These are phyloP conservation scores for Neomorphus geoffroyi DNA, from an alignment of 2,797 vertebrate genomes.

Conservation along the genomic window DNA sequence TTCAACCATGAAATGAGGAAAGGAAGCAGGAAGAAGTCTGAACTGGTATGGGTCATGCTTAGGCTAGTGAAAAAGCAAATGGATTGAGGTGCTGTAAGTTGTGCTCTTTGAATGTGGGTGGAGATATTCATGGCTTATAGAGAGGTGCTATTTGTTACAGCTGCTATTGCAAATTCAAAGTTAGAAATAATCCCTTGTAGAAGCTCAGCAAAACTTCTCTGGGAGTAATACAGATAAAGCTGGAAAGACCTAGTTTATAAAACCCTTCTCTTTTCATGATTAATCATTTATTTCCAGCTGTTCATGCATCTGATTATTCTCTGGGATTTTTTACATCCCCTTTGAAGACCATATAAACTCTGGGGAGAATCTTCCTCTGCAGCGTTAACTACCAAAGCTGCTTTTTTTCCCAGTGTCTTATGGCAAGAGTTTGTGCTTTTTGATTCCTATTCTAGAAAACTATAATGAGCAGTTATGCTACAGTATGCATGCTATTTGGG, in stretches of 20 bases:
- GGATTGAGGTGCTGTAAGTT: neutral
- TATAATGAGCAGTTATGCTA: neutral
- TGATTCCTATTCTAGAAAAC: neutral
- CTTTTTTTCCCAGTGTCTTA: neutral
- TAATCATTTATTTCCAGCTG: neutral
- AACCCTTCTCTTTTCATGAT: neutral
- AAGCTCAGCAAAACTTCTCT: neutral
- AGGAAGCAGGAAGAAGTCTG: slow-evolving; percentile 38
- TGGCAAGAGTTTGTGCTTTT: neutral
- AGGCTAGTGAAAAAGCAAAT: slow-evolving; percentile 55
- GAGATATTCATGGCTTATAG: neutral
- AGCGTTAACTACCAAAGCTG: neutral
- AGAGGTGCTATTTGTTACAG: neutral
- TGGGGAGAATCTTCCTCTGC: neutral
- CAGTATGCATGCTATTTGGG: neutral
- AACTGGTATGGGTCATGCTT: slow-evolving; percentile 52
- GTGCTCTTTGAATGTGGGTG: neutral
- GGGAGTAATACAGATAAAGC: neutral
- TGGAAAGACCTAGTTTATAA: neutral
- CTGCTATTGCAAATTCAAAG: neutral
- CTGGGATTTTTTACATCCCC: neutral
- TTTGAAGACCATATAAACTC: neutral
- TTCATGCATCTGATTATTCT: neutral
- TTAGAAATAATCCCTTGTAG: neutral
- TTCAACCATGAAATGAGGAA: slow-evolving; percentile 59